A percentile compares a stretch with the other conserved stretches of the same genome.
Conservation (phyloP, 2,113 vertebrate species). For the Eira barbara region DNA sequence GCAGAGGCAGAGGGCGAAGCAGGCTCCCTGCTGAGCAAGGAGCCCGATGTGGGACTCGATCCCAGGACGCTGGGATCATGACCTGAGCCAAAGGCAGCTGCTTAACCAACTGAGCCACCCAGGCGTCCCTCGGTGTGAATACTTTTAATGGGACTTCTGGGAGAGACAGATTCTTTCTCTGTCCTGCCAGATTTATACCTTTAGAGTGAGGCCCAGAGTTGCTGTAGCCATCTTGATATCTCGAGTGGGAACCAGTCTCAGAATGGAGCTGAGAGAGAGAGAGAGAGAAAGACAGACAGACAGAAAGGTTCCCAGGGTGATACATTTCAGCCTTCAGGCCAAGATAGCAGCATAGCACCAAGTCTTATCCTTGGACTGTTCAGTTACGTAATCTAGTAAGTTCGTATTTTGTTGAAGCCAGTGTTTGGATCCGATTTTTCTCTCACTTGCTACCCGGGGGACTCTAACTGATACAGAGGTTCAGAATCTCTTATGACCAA, state of each 20-base stretch:
- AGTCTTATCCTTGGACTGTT: neutral
- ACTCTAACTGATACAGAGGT: neutral
- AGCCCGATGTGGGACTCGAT: no score
- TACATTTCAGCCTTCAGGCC: neutral
- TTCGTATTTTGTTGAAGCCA: slow-evolving; percentile 40
- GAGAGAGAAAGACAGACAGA: neutral
- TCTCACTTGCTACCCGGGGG: neutral
- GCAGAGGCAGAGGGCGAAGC: no score
- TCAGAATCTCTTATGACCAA: neutral
- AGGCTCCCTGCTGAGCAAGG: no score
- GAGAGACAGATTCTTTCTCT: neutral
- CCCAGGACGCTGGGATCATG: no score
- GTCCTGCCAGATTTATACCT: neutral
- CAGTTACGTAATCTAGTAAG: slow-evolving; percentile 47
- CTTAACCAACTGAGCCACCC: no score
- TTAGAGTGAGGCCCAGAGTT: neutral
- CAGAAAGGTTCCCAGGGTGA: neutral
- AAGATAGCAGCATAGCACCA: neutral
- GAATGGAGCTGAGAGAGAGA: neutral
- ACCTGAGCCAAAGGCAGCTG: no score
- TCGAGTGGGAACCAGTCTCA: neutral
- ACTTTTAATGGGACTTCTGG: neutral
- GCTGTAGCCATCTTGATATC: neutral
- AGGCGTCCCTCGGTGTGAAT: neutral
- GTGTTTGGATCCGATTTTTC: neutral